Base-by-base conservation (phyloP, 2,888 invertebrate species). In the Urechis unicinctus region DNA sequence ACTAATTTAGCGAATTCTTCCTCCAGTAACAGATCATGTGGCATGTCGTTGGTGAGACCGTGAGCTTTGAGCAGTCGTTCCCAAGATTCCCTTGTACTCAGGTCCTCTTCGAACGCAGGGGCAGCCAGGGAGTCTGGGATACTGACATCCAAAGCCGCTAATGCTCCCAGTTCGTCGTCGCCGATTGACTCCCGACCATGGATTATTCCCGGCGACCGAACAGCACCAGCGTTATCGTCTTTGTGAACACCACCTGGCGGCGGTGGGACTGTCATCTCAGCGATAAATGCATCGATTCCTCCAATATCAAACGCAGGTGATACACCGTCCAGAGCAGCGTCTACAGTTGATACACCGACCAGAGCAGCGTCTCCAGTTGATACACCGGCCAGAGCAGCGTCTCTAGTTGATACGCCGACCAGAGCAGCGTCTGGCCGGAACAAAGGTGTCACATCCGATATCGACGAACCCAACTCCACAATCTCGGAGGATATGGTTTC, bases 261-360 rank as follows among this genome's bases (percentile, higher is more conserved):
- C 17, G 91, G 90, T 43, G 86, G 88, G 60, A 91, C 85, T 4
- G 86, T 85, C 36, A 90, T 87, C 66, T 86, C 88, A 3, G 89
- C 89, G 64, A 91, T 83, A 77, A 91, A 89, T 66, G 86, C 85
- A 72, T 91, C 91, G 64, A 92, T 81, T 68, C 88, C 88, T 29
- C 30, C 21, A 13, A 31, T 52, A 44, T 55, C 52, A n/a, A 50
- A n/a, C 24, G 28, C 28, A 22, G 29, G 25, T 17, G 55, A 26
- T 13, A n/a, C 6, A 17, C 5, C 21, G 28, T 47, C 45, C 21
- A 46, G 41, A 29, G 31, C 21, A 45, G 51, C 3, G 42, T 41
- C 47, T 25, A 42, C 49, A 46, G 29, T 26, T 17, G 55, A 26
- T 13, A n/a, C 6, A 17, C 5, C 21, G 28, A 43, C 45, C 21